phyloP scores from a whole-genome alignment of 2,888 invertebrate genomes.

The Escarpia spicata region DNA sequence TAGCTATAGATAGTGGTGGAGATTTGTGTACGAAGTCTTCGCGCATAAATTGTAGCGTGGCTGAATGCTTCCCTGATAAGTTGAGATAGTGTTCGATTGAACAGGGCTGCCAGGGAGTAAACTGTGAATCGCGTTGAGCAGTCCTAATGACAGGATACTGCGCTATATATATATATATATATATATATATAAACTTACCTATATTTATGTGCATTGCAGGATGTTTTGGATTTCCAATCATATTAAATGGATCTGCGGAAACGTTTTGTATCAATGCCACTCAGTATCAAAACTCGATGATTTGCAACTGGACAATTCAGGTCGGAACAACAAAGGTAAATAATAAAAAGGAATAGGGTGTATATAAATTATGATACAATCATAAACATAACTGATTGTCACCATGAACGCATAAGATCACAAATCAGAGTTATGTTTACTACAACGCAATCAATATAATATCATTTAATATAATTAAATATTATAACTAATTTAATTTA shows the following conservation, averaged over 20 bases:
- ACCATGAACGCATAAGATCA: neutral
- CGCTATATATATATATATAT: conserved; percentile 19
- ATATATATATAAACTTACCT: conserved; percentile 17
- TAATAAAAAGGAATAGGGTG: neutral
- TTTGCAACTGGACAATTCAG: neutral
- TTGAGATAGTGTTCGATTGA: too few species aligned
- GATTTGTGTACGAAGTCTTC: too few species aligned
- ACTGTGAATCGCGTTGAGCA: too few species aligned
- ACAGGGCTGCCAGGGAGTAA: too few species aligned
- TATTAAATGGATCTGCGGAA: neutral
- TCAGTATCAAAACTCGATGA: neutral
- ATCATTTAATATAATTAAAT: too few species aligned
- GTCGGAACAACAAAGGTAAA: neutral
- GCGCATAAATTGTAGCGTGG: too few species aligned
- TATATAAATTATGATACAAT: neutral
- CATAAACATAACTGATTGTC: neutral
- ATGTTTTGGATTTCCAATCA: neutral
- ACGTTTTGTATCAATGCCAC: neutral
- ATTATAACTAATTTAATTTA: too few species aligned
- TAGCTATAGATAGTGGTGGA: too few species aligned
- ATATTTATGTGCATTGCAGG: conserved; percentile 20
- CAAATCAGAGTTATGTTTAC: neutral
- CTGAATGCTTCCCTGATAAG: too few species aligned
- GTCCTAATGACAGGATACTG: too few species aligned
- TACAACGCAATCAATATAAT: too few species aligned